Evolutionary conservation across 2,888 invertebrate species (phyloP).

Genomic region (Archips xylosteana): DNA sequence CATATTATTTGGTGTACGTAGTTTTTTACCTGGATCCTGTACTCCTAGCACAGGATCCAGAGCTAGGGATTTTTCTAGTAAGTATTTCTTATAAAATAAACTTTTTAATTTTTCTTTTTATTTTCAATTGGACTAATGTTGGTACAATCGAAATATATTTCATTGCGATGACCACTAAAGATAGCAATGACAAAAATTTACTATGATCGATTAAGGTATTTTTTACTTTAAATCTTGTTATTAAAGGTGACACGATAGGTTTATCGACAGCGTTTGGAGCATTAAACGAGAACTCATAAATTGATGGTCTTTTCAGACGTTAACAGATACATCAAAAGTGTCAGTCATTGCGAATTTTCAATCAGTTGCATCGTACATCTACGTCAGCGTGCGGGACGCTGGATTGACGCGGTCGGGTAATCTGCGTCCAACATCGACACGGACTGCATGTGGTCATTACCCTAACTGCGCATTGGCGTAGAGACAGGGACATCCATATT

Average conservation of each 20-base stretch:
- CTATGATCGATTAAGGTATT: too few species aligned
- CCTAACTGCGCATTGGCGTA: slow-evolving; percentile 43
- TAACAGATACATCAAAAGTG: slow-evolving; percentile 52
- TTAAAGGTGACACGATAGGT: background rate
- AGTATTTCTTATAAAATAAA: too few species aligned
- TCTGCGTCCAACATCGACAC: slow-evolving; percentile 52
- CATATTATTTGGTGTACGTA: too few species aligned
- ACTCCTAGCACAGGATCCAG: too few species aligned
- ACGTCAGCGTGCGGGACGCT: slow-evolving; percentile 49
- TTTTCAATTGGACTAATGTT: too few species aligned
- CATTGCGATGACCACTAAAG: too few species aligned
- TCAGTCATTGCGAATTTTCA: slow-evolving; percentile 58
- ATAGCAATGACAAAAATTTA: too few species aligned
- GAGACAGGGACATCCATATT: slow-evolving; percentile 21
- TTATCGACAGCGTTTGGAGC: background rate
- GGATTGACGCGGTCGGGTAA: slow-evolving; percentile 56
- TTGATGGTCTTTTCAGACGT: slow-evolving; percentile 46
- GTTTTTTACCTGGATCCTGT: too few species aligned
- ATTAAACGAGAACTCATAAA: slow-evolving; percentile 44
- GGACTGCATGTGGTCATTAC: slow-evolving; percentile 47
- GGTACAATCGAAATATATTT: too few species aligned
- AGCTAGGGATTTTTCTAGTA: too few species aligned
- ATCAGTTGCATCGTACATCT: slow-evolving; percentile 62
- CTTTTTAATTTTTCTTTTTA: too few species aligned
- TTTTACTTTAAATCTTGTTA: background rate